Evolutionary conservation across 1,140 invertebrate species (phyloP).

Genomic region (Papilio aristodemus): DNA sequence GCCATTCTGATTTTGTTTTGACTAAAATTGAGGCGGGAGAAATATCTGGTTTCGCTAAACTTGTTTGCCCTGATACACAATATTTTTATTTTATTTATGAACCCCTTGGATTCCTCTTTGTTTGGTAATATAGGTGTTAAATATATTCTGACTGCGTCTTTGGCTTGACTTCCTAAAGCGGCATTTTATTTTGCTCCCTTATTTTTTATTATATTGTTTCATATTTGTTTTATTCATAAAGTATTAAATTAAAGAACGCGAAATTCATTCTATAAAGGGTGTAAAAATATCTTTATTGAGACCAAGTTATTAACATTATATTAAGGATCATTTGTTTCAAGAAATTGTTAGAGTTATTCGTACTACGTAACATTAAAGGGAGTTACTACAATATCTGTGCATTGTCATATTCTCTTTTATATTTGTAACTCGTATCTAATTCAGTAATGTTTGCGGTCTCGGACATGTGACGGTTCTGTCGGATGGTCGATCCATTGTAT

Average conservation of each 20-base stretch:
- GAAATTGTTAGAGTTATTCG: not conserved
- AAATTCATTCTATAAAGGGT: not conserved
- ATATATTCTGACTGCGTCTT: constrained; percentile 28
- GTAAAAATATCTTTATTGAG: too few species aligned
- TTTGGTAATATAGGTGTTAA: constrained; percentile 35
- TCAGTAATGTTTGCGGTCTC: constrained; percentile 50
- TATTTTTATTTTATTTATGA: constrained; percentile 45
- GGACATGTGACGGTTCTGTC: constrained; percentile 41
- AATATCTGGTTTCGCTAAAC: constrained; percentile 60
- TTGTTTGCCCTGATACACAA: constrained; percentile 57
- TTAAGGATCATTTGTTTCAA: not conserved
- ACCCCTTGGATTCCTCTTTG: constrained; percentile 33
- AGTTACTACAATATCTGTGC: not conserved
- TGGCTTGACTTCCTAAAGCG: constrained; percentile 1
- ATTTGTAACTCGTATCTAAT: constrained; percentile 37
- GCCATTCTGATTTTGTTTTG: constrained; percentile 69
- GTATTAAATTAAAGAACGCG: not conserved
- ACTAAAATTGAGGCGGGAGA: constrained; percentile 56
- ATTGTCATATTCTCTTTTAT: constrained; percentile 29
- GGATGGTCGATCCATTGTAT: constrained; percentile 44
- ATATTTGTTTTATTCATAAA: constrained; percentile 11
- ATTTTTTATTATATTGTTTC: not conserved
- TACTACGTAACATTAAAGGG: not conserved
- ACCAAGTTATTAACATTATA: too few species aligned
- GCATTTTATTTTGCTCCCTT: constrained; percentile 5